Conservation (phyloP, 2,888 invertebrate genomes). For the Cacoxenus indagator region DNA sequence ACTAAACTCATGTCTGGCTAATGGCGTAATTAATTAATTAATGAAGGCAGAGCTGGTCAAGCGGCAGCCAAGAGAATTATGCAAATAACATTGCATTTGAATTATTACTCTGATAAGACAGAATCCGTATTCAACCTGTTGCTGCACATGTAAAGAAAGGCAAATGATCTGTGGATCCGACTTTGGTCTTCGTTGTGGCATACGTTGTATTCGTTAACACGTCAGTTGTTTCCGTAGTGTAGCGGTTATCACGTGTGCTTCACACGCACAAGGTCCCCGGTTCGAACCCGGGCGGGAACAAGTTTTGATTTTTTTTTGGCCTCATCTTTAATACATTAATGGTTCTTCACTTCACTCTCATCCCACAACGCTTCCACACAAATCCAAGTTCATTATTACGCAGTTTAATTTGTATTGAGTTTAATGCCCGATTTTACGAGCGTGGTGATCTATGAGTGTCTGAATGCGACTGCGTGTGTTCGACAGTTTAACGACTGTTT, state of each 20-base stretch:
- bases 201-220: background rate
- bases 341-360: too few relatives aligned
- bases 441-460: background rate
- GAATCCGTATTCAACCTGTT: background rate
- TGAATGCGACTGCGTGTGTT: background rate
- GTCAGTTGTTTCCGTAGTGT: conserved; percentile 67
- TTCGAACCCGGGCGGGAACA: conserved; percentile 23
- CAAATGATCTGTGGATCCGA: background rate
- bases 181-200: background rate
- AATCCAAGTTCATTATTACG: background rate
- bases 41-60: background rate
- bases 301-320: background rate
- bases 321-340: too few relatives aligned
- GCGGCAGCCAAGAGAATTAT: background rate
- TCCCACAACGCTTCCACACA: too few relatives aligned
- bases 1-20: background rate
- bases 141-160: background rate
- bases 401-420: background rate
- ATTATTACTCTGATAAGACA: background rate
- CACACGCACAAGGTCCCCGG: conserved; percentile 55
- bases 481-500: background rate
- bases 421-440: background rate
- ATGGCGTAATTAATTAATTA: conserved; percentile 5
- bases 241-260: conserved; percentile 69
- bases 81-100: background rate